Percentiles rank a stretch among this genome's conserved stretches.
Evolutionary conservation across 2,888 invertebrate species (phyloP).

Genomic region (Arge pagana): DNA sequence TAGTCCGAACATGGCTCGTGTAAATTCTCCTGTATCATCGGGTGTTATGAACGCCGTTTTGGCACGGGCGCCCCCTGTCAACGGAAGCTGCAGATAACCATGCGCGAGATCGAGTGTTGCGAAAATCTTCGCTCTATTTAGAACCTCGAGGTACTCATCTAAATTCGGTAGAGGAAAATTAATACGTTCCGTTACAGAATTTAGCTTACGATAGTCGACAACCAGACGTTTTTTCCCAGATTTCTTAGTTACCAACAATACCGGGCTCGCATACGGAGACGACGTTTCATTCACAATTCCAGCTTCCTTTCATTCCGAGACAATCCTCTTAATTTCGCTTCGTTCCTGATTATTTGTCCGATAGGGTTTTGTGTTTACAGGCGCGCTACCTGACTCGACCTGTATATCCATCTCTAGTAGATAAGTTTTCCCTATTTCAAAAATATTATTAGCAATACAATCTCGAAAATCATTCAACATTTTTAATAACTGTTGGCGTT

Average conservation of each 20-base stretch:
- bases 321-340: slow-evolving; percentile 25
- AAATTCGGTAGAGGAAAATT: slow-evolving; percentile 31
- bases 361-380: slow-evolving; percentile 23
- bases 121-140: slow-evolving; percentile 26
- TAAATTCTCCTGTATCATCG: slow-evolving; percentile 42
- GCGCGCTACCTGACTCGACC: slow-evolving; percentile 22
- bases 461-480: slow-evolving; percentile 22
- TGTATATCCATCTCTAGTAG: slow-evolving; percentile 30
- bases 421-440: slow-evolving; percentile 25
- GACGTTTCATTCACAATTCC: slow-evolving; percentile 33
- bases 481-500: not conserved
- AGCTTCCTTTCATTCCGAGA: slow-evolving; percentile 28
- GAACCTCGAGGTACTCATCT: slow-evolving; percentile 30
- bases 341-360: slow-evolving; percentile 17
- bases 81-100: slow-evolving; percentile 23
- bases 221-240: slow-evolving; percentile 29
- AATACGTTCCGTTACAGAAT: slow-evolving; percentile 26
- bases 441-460: slow-evolving; percentile 22
- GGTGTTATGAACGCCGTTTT: slow-evolving; percentile 40
- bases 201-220: slow-evolving; percentile 30
- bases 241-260: slow-evolving; percentile 30
- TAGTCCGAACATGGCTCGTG: slow-evolving; percentile 42
- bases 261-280: slow-evolving; percentile 34
- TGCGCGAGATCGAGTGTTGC: slow-evolving; percentile 22
- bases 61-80: slow-evolving; percentile 15